phyloP scores from a whole-genome alignment of 92 coral and sea anemone genomes.

The Siderastrea siderea region DNA sequence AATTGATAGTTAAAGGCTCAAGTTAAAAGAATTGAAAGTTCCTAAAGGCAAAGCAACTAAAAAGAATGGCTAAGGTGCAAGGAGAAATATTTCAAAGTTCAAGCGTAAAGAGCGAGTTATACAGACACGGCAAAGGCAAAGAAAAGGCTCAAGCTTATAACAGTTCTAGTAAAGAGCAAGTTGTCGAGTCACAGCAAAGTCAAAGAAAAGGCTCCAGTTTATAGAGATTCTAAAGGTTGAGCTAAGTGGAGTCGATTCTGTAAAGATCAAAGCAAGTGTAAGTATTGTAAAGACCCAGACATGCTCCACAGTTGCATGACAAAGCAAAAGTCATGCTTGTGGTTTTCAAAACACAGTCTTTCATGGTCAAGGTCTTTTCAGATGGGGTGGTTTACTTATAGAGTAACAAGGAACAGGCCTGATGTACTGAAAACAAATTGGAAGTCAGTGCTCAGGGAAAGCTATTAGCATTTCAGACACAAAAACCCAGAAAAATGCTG shows the following conservation, averaged over 20 bases:
- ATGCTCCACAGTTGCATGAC: no score
- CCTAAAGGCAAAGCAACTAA: conserved; percentile 30
- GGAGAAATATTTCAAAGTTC: conserved; percentile 3
- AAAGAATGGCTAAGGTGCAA: conserved; percentile 28
- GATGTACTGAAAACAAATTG: no score
- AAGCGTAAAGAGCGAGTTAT: conserved; percentile 13
- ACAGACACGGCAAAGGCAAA: conserved; percentile 33
- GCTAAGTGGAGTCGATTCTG: conserved; percentile 1
- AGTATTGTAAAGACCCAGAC: not conserved
- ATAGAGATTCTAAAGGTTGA: not conserved
- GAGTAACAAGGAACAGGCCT: no score
- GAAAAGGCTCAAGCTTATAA: conserved; percentile 23
- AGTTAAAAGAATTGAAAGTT: conserved; percentile 61
- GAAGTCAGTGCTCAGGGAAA: no score
- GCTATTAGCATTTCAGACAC: no score
- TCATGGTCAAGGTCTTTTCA: no score
- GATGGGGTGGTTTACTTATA: no score
- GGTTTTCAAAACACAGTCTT: no score
- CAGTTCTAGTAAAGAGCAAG: conserved; percentile 4
- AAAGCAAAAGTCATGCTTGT: no score
- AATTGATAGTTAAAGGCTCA: conserved; percentile 53
- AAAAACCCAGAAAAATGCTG: no score
- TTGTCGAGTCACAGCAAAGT: not conserved
- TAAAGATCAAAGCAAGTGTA: conserved; percentile 28
- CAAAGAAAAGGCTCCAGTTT: not conserved